Base-by-base conservation (phyloP, 2,113 vertebrate genomes). In the Mobula hypostoma region DNA sequence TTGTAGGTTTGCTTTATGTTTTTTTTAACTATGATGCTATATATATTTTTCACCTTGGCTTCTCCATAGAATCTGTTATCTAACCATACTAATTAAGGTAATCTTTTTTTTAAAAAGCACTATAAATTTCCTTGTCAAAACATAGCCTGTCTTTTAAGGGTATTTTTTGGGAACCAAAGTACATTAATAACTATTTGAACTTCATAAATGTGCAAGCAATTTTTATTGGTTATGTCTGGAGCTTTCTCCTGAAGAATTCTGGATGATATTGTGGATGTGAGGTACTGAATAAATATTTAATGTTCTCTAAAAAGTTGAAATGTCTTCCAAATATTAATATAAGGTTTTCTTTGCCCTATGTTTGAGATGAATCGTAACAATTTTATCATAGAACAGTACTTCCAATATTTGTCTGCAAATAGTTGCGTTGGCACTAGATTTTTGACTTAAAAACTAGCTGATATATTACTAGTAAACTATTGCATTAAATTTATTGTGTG, bases 231-330 rank as follows among this genome's bases (percentile, higher is more conserved):
- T 29, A 88, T 17, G 58, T 1, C 7, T 36, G 12, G 17, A 70
- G 17, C 8, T 29, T 61, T 87, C 48, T 70, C 70, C n/a, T n/a
- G 12, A 92, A 66, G 32, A 92, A 92, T 72, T 92, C n/a, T 40
- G 1, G 8, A 72, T 72, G 32, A 61, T 19, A 11, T 32, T 72
- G 7, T 72, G 17, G 66, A 92, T 6, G 36, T 70, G n/a, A 24
- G 36, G 70, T 7, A 92, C 66, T 92, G 63, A 92, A 72, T 72
- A 48, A 40, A 92, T 48, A 92, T 92, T 92, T 92, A 8, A 48
- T 90, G 68, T 68, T 36, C 29, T 66, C 90, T 70, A 32, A 72
- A 70, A 12, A 15, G 21, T 5, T 21, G 63, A 72, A 72, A 21
- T 92, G 61, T 2, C 66, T 72, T 92, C 32, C 29, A 68, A 7